Evolutionary conservation across 2,888 invertebrate genomes (phyloP).

Genomic region (Seira ritae): DNA sequence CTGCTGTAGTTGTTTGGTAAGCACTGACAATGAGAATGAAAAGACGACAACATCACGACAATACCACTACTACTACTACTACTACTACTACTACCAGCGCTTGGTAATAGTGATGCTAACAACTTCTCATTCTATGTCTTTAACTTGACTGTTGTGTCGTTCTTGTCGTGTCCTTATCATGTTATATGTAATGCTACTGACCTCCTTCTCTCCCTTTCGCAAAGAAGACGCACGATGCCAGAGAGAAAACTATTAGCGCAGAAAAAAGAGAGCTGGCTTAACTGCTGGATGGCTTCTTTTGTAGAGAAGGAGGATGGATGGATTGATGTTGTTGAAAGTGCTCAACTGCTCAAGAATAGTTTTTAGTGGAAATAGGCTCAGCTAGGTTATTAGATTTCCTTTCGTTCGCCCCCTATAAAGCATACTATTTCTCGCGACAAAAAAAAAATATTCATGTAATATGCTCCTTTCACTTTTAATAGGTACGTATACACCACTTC

Average conservation of each 20-base stretch:
- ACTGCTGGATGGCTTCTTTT: not conserved
- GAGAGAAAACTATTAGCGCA: not conserved
- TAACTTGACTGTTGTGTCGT: no score
- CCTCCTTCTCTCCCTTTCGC: no score
- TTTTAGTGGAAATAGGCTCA: slow-evolving; percentile 26
- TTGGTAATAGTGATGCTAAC: slow-evolving; percentile 25
- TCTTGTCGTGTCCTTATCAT: no score
- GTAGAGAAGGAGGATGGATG: not conserved
- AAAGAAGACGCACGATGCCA: no score
- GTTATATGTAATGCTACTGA: no score
- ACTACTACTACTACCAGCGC: no score
- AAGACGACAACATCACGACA: slow-evolving; percentile 15
- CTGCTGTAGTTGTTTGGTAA: no score
- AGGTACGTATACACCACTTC: no score
- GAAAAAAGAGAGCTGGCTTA: slow-evolving; percentile 12
- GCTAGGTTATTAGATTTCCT: slow-evolving; percentile 16
- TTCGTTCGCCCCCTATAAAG: not conserved
- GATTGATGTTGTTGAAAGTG: slow-evolving; percentile 27
- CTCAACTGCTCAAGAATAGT: slow-evolving; percentile 33
- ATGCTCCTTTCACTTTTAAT: no score
- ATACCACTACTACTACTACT: no score
- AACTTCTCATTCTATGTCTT: slow-evolving; percentile 17
- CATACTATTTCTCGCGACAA: not conserved
- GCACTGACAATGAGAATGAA: slow-evolving; percentile 24
- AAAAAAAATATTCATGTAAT: no score